phyloP scores from a whole-genome alignment of 2,888 invertebrate genomes.

The Hypsopygia costalis region DNA sequence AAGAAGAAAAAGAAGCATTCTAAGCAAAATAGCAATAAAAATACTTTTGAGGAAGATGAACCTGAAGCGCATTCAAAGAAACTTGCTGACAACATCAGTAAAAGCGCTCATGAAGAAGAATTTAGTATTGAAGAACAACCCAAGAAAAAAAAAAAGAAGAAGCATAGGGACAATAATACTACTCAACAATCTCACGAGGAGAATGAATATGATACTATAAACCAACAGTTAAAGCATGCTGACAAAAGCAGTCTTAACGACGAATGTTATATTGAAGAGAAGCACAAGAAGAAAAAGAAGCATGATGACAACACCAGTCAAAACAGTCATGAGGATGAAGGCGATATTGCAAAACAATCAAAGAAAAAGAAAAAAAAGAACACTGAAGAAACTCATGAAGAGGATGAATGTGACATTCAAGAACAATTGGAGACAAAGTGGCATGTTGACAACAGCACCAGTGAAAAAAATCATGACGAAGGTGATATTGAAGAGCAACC shows the following conservation, averaged over 20 bases:
- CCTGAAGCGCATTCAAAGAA: no score
- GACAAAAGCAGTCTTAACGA: conserved; percentile 18
- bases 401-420: conserved; percentile 47
- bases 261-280: conserved; percentile 46
- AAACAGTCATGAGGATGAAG: conserved; percentile 32
- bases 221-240: no score
- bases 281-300: conserved; percentile 57
- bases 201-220: no score
- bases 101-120: conserved; percentile 35
- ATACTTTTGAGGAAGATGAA: no score
- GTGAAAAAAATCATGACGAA: conserved; percentile 28
- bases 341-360: conserved; percentile 46
- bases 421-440: conserved; percentile 53
- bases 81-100: conserved; percentile 21
- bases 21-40: no score
- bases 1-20: no score
- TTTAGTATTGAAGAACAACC: conserved; percentile 48
- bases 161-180: no score
- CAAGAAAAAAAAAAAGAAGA: conserved; percentile 51
- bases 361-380: conserved; percentile 47
- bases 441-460: background rate
- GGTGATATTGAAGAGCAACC: conserved; percentile 48
- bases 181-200: no score
- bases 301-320: conserved; percentile 18
- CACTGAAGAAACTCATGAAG: conserved; percentile 25